Evolutionary conservation across 2,113 vertebrate genomes (phyloP).

Genomic region (Hystrix cristata): DNA sequence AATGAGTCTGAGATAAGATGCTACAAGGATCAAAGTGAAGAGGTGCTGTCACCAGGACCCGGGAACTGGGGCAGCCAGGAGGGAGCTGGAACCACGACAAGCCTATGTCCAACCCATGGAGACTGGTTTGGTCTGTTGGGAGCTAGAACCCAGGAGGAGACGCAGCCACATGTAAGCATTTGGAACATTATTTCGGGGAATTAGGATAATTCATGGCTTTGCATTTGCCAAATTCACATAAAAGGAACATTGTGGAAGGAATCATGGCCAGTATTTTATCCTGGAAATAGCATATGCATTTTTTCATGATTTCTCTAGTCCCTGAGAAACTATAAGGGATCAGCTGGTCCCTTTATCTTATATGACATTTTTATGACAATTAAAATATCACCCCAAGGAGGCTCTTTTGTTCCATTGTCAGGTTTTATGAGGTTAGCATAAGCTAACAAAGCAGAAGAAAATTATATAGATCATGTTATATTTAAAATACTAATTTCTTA

Average conservation of each 20-base stretch:
- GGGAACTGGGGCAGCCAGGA: neutral
- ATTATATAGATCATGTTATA: conserved; percentile 84
- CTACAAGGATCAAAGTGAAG: neutral
- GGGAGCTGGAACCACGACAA: neutral
- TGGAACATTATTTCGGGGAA: conserved; percentile 62
- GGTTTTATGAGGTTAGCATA: conserved; percentile 86
- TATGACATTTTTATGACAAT: conserved; percentile 89
- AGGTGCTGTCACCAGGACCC: neutral
- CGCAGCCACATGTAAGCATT: neutral
- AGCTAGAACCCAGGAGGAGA: neutral
- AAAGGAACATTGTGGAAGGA: conserved; percentile 67
- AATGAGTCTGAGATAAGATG: neutral
- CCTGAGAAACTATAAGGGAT: conserved; percentile 79
- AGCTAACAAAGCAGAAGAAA: conserved; percentile 87
- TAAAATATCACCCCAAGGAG: conserved; percentile 87
- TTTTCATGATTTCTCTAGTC: conserved; percentile 81
- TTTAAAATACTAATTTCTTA: conserved; percentile 86
- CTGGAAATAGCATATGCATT: conserved; percentile 61
- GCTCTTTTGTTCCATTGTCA: conserved; percentile 85
- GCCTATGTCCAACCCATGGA: neutral
- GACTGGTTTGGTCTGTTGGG: neutral
- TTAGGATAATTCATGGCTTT: conserved; percentile 62
- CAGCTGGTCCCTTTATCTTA: conserved; percentile 86
- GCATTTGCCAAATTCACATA: conserved; percentile 59
- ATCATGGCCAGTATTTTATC: conserved; percentile 65